Evolutionary conservation across 2,888 invertebrate genomes (phyloP).

Genomic region (Thelaira solivaga): DNA sequence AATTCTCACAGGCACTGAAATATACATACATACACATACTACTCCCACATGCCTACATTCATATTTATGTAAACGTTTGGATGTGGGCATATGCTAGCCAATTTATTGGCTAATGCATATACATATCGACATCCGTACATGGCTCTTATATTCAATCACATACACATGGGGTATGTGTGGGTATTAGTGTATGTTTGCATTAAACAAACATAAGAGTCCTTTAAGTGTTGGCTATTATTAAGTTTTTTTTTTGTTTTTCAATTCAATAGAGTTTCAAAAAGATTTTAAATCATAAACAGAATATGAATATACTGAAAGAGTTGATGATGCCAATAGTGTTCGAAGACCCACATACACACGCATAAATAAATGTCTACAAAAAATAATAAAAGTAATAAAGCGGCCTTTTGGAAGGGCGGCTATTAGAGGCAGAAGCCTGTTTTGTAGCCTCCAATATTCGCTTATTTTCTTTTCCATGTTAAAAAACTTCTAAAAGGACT

Average conservation of each 20-base stretch:
- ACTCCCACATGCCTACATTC: background rate
- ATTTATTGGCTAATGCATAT: background rate
- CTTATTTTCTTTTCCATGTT: too few species aligned
- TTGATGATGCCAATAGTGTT: constrained; percentile 1
- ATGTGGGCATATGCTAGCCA: constrained; percentile 8
- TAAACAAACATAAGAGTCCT: constrained; percentile 32
- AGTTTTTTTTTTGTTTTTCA: constrained; percentile 29
- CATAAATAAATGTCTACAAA: too few species aligned
- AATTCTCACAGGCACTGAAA: background rate
- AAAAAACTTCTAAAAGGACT: too few species aligned
- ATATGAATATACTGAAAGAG: constrained; percentile 32
- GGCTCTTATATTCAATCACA: background rate
- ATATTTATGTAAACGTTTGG: background rate
- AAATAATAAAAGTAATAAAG: too few species aligned
- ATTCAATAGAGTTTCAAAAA: constrained; percentile 34
- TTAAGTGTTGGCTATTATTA: constrained; percentile 49
- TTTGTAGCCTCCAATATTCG: too few species aligned
- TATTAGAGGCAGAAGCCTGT: too few species aligned
- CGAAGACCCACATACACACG: constrained; percentile 12
- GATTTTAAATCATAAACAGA: constrained; percentile 55
- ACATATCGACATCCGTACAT: background rate
- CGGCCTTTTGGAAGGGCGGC: too few species aligned
- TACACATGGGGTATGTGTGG: background rate
- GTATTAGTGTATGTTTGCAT: background rate
- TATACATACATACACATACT: constrained; percentile 25